phyloP scores from a whole-genome alignment of 1,140 invertebrate genomes.

The Goniozus legneri region DNA sequence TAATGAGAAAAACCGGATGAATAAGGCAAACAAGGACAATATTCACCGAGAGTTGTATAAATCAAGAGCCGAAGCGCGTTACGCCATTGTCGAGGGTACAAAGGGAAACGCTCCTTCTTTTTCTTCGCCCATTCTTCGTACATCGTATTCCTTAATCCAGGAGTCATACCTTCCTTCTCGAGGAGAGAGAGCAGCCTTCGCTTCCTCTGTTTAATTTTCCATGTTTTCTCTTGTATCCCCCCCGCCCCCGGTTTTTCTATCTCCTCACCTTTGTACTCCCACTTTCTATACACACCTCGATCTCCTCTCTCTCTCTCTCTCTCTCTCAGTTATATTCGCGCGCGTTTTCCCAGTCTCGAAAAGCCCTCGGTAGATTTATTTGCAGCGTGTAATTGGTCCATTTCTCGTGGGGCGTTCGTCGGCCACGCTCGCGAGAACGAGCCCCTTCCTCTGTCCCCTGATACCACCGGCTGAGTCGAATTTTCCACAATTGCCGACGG shows the following conservation, averaged over 20 bases:
- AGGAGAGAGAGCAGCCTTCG: background rate
- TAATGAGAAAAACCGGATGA: no score
- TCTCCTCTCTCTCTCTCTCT: constrained; percentile 5
- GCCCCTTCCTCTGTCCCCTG: no score
- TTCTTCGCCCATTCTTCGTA: background rate
- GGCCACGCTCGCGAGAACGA: no score
- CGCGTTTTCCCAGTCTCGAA: constrained; percentile 13
- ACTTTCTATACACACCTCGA: constrained; percentile 2
- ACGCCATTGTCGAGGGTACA: no score
- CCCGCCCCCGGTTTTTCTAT: background rate
- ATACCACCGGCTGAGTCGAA: no score
- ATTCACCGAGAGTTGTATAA: no score
- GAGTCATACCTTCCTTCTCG: background rate
- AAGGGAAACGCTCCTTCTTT: background rate
- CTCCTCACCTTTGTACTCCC: no score
- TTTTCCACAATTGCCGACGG: no score
- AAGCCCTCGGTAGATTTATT: constrained; percentile 33
- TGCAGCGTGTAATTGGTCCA: constrained; percentile 30
- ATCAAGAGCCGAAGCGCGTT: no score
- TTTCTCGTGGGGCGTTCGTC: constrained; percentile 20
- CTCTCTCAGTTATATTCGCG: constrained; percentile 15
- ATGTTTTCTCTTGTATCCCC: background rate
- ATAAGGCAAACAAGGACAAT: no score
- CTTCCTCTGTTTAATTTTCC: background rate
- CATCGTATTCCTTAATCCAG: background rate